Conservation (phyloP, 2,113 vertebrate genomes). For the Pseudorasbora parva region DNA sequence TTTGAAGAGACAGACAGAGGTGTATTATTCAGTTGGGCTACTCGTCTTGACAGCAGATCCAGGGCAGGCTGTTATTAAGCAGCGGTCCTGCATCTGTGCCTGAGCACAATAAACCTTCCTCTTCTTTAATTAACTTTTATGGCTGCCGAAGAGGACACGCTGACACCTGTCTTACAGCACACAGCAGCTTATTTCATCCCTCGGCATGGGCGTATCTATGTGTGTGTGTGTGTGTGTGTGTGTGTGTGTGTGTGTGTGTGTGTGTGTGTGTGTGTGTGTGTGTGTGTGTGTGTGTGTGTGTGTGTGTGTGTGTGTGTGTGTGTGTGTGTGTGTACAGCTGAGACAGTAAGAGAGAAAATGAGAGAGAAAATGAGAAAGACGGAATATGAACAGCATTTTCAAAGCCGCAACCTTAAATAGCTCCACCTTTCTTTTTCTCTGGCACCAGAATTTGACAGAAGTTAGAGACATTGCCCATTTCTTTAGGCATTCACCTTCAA, state of each 20-base stretch:
- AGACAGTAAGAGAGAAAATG: constrained; percentile 25
- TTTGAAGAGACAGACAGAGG: constrained; percentile 20
- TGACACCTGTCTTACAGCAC: constrained; percentile 70
- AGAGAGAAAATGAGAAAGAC: constrained; percentile 13
- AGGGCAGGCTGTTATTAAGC: constrained; percentile 67
- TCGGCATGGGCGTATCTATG: constrained; percentile 37
- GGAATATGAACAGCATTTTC: background rate
- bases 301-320: constrained; percentile 37
- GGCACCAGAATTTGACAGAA: constrained; percentile 40
- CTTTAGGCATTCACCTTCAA: constrained; percentile 34
- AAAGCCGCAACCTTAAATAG: constrained; percentile 30
- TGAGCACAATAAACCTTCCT: constrained; percentile 72
- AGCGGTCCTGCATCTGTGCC: constrained; percentile 58
- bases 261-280: constrained; percentile 30
- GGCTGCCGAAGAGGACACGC: constrained; percentile 68
- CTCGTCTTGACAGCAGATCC: constrained; percentile 66
- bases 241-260: constrained; percentile 29
- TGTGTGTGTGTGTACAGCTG: constrained; percentile 31
- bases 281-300: constrained; percentile 35
- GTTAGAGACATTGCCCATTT: constrained; percentile 31
- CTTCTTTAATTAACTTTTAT: constrained; percentile 79
- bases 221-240: constrained; percentile 20
- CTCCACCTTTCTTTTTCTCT: constrained; percentile 21
- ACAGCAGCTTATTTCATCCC: constrained; percentile 59
- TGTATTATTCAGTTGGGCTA: constrained; percentile 60